phyloP scores from a whole-genome alignment of 2,797 vertebrate genomes.

The Petrocephalus sullivani region DNA sequence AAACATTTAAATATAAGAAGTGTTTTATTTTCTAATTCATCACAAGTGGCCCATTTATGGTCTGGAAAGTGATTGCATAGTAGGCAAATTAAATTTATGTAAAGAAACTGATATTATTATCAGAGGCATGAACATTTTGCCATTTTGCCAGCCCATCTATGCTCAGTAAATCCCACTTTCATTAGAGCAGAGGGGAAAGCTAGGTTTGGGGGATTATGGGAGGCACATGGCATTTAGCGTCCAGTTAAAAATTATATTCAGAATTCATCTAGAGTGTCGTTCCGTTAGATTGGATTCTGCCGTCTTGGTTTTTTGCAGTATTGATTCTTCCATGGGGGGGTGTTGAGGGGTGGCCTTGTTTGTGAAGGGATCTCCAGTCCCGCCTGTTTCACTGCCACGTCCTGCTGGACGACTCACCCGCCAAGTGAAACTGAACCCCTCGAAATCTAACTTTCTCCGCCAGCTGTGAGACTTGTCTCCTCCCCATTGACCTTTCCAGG shows the following conservation, averaged over 20 bases:
- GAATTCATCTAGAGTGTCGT: background rate
- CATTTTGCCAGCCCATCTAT: background rate
- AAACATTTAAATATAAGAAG: background rate
- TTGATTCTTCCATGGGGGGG: background rate
- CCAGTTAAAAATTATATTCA: constrained; percentile 12
- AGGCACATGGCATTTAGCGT: background rate
- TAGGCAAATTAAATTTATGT: background rate
- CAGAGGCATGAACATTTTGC: background rate
- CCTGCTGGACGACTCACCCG: background rate
- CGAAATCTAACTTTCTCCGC: background rate
- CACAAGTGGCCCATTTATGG: background rate
- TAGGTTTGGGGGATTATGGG: background rate
- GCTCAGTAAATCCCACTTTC: background rate
- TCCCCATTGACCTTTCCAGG: background rate
- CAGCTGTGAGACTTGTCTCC: background rate
- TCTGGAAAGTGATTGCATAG: background rate
- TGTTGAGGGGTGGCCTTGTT: background rate
- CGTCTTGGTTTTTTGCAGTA: background rate
- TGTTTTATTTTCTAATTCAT: background rate
- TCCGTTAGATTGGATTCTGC: background rate
- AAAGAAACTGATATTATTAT: constrained; percentile 14
- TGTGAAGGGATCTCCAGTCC: background rate
- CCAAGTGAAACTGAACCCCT: background rate
- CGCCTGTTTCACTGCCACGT: background rate
- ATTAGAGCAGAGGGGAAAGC: background rate